Base-by-base conservation (phyloP, 2,797 vertebrate species). In the Mormyrops boulengeri region DNA sequence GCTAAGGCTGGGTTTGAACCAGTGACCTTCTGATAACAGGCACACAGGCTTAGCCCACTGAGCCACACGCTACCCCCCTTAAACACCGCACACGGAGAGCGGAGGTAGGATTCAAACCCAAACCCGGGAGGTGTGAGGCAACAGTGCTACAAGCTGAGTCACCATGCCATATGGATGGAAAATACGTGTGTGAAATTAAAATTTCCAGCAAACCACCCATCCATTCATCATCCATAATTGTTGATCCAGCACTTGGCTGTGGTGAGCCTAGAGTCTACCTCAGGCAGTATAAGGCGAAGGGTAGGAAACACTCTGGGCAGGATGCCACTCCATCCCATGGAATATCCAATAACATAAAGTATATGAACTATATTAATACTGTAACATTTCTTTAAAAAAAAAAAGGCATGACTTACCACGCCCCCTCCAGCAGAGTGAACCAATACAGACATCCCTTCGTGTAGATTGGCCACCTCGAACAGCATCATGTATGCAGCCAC, bases 401-500 rank as follows among this genome's bases (percentile, higher is more conserved):
- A 88, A 73, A 73, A 73, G 17, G 14, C 30, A 60, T 14, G 73
- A 94, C 98, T 97, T 96, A 99, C 99, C 95, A 99, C 98, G 0
- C 97, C 98, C 3, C 99, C 99, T 26, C 99, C 99, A 11, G 98
- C 99, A 0, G 99, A 99, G 93, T 99, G 98, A 73, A 99, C 97
- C 88, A 99, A 95, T 92, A 99, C 99, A 1, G 98, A 99, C 99
- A 99, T 99, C 86, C 98, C 99, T 94, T 98, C 97, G 90, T 96
- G 95, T 87, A 99, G 97, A 94, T 98, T 99, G 91, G 98, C 98
- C 1, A 99, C 97, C 94, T 99, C 98, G 91, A 99, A 99, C 85
- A 99, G 97, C 99, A 99, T 99, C 97, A 99, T 97, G 92, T 99
- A 99, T 9, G 99, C 98, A 62, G 98, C 97, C 93, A 99, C 98